These are phyloP conservation scores for Tetragonula clypearis DNA, from an alignment of 1,140 invertebrate species.

Conservation along the genomic window DNA sequence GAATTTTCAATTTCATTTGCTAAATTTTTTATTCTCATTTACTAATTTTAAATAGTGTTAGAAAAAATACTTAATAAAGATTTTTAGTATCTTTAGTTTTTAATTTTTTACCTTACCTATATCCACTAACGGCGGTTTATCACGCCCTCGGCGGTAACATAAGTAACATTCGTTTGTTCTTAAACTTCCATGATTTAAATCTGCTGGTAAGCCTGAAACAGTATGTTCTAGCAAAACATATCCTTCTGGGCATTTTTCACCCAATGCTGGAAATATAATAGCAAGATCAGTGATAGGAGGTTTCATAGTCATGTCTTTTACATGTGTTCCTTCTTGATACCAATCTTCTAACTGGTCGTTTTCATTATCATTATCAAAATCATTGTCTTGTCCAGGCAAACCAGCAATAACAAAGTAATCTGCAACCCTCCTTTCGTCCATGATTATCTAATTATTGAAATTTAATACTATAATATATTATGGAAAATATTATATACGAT, in stretches of 20 bases:
- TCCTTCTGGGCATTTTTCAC: constrained; percentile 91
- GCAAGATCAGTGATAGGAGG: constrained; percentile 97
- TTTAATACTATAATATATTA: background rate
- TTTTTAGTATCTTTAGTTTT: background rate
- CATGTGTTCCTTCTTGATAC: constrained; percentile 89
- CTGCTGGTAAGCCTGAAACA: constrained; percentile 92
- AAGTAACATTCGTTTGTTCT: constrained; percentile 96
- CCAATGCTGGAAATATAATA: constrained; percentile 94
- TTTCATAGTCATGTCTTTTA: constrained; percentile 87
- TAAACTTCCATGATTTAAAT: constrained; percentile 98
- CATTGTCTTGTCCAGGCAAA: constrained; percentile 87
- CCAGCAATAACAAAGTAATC: constrained; percentile 99
- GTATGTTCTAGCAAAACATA: constrained; percentile 93
- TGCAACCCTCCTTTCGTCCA: constrained; percentile 92
- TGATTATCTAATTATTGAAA: constrained; percentile 69
- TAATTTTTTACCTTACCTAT: constrained; percentile 88
- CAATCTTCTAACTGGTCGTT: constrained; percentile 88
- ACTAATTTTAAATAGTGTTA: background rate
- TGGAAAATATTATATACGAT: background rate
- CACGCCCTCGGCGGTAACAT: constrained; percentile 94
- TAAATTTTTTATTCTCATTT: constrained; percentile 16
- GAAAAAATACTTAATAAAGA: background rate
- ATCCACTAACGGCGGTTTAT: constrained; percentile 98
- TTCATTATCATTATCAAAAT: constrained; percentile 71
- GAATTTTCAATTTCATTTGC: background rate